A percentile compares a stretch with the other conserved stretches of the same genome.
Conservation (phyloP, 2,797 vertebrate species). For the Cyclura pinguis region DNA sequence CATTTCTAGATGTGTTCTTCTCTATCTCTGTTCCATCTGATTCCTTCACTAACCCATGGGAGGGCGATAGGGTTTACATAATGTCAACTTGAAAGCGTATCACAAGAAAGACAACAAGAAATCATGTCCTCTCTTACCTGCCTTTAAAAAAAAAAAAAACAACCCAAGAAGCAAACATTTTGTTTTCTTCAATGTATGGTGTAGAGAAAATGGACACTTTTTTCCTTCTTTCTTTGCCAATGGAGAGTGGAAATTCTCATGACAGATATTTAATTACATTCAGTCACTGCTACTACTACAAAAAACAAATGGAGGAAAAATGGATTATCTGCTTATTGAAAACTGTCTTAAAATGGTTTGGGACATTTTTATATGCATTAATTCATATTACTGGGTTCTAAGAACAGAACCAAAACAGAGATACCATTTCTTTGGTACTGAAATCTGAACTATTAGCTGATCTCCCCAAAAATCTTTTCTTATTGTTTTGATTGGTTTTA, state of each 20-base stretch:
- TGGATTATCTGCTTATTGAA: conserved; percentile 10
- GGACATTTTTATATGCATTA: conserved; percentile 7
- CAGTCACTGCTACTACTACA: background rate
- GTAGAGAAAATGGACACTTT: no score
- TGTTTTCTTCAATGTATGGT: no score
- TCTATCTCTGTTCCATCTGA: background rate
- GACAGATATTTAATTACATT: background rate
- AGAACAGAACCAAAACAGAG: background rate
- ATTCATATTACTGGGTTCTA: background rate
- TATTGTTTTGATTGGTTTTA: background rate
- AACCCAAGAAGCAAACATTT: no score
- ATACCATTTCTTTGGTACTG: background rate
- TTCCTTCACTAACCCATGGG: no score
- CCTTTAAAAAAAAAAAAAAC: no score
- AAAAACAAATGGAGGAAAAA: background rate
- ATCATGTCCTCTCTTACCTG: no score
- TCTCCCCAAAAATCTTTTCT: background rate
- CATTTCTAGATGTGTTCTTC: background rate
- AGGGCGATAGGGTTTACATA: no score
- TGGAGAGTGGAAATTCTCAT: background rate
- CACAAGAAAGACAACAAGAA: no score
- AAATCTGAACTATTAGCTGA: background rate
- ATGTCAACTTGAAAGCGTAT: no score
- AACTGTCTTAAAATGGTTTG: background rate
- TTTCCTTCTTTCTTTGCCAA: background rate